Evolutionary conservation across 2,113 vertebrate genomes (phyloP).

Genomic region (Pipra filicauda): DNA sequence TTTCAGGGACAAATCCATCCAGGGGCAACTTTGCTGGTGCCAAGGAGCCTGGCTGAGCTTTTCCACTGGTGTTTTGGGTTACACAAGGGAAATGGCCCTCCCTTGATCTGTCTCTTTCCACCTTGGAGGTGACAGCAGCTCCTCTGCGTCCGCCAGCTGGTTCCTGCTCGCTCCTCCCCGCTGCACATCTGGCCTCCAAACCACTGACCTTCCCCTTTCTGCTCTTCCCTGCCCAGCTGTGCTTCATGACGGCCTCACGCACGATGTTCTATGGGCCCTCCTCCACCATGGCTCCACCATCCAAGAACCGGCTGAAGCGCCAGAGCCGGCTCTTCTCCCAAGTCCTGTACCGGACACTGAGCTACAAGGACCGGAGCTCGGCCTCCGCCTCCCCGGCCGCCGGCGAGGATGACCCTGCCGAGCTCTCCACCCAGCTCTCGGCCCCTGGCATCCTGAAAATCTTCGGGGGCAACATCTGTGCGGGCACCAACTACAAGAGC

Average conservation of each 20-base stretch:
- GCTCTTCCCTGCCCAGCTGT: neutral
- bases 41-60: neutral
- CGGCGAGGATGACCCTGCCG: conserved; percentile 82
- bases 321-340: conserved; percentile 90
- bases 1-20: neutral
- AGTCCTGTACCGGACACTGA: conserved; percentile 89
- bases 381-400: conserved; percentile 64
- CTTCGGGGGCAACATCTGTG: conserved; percentile 90
- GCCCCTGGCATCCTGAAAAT: conserved; percentile 93
- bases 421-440: conserved; percentile 92
- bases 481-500: conserved; percentile 94
- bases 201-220: neutral
- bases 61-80: neutral
- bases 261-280: conserved; percentile 92
- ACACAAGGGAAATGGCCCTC: neutral
- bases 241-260: conserved; percentile 28
- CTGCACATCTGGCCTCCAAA: neutral
- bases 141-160: accelerated
- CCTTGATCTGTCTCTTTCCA: neutral
- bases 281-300: conserved; percentile 86
- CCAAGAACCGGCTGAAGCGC: conserved; percentile 89
- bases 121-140: neutral
- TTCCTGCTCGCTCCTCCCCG: neutral
- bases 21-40: neutral
- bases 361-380: conserved; percentile 85